phyloP scores from a whole-genome alignment of 2,113 vertebrate species.

The Cephalopterus ornatus region DNA sequence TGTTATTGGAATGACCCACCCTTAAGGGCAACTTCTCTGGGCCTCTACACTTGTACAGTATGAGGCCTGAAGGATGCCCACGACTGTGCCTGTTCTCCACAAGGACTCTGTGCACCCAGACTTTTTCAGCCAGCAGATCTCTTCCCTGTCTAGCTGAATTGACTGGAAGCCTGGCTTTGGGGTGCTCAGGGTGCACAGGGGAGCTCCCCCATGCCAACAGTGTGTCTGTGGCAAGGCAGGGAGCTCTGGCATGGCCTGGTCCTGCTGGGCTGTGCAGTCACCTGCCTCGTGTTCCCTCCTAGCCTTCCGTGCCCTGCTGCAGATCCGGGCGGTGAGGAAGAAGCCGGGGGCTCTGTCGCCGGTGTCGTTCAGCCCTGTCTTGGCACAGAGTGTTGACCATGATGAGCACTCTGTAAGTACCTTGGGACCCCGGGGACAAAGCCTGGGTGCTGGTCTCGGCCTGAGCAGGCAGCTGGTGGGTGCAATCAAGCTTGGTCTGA shows the following conservation, averaged over 20 bases:
- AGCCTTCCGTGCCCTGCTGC: slow-evolving; percentile 97
- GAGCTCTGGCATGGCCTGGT: background rate
- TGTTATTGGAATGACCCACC: no score
- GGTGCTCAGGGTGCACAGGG: accelerated
- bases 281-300: background rate
- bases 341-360: slow-evolving; percentile 93
- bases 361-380: slow-evolving; percentile 93
- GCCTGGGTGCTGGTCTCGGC: background rate
- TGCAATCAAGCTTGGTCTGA: background rate
- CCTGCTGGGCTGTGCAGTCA: background rate
- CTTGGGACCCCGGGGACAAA: accelerated
- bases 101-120: background rate
- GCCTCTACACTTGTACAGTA: background rate
- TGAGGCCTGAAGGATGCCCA: background rate
- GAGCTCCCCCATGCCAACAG: accelerated
- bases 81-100: background rate
- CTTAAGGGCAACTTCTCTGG: background rate
- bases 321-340: slow-evolving; percentile 96
- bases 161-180: background rate
- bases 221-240: background rate
- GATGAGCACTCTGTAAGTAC: slow-evolving; percentile 91
- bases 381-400: slow-evolving; percentile 94
- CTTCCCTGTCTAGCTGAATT: background rate
- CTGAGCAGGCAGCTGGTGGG: background rate
- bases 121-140: background rate